Conservation (phyloP, 2,888 invertebrate species). For the Andrena trimmerana region DNA sequence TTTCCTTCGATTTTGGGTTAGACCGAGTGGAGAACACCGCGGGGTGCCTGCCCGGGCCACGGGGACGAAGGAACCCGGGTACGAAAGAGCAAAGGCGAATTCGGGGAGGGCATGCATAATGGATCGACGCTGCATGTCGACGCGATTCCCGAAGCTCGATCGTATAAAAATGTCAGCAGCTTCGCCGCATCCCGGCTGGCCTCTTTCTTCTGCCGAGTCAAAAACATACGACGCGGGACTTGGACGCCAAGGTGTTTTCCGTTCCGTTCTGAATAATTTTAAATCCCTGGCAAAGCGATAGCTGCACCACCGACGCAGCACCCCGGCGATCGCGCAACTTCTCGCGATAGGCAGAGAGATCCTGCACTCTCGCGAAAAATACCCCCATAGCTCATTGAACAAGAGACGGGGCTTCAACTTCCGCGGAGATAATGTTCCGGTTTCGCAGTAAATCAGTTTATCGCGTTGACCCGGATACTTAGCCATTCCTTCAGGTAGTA, state of each 20-base stretch:
- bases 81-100: constrained; percentile 63
- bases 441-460: constrained; percentile 62
- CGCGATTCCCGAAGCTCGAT: constrained; percentile 63
- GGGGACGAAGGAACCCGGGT: constrained; percentile 48
- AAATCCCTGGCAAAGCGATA: constrained; percentile 50
- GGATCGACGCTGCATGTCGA: constrained; percentile 70
- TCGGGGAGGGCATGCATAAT: constrained; percentile 69
- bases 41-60: neutral
- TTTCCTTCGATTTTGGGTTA: constrained; percentile 13
- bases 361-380: constrained; percentile 43
- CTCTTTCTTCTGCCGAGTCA: constrained; percentile 47
- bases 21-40: constrained; percentile 14
- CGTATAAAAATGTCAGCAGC: constrained; percentile 71
- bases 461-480: constrained; percentile 61
- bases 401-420: constrained; percentile 37
- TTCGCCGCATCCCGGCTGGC: constrained; percentile 45
- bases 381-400: constrained; percentile 50
- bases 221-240: constrained; percentile 54
- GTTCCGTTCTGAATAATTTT: constrained; percentile 65
- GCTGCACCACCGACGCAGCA: neutral
- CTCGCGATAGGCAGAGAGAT: constrained; percentile 22
- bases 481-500: constrained; percentile 53
- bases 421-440: constrained; percentile 48
- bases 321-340: constrained; percentile 15
- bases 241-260: constrained; percentile 51